These are phyloP conservation scores for Griposia aprilina DNA, from an alignment of 2,888 invertebrate genomes.

Conservation along the genomic window DNA sequence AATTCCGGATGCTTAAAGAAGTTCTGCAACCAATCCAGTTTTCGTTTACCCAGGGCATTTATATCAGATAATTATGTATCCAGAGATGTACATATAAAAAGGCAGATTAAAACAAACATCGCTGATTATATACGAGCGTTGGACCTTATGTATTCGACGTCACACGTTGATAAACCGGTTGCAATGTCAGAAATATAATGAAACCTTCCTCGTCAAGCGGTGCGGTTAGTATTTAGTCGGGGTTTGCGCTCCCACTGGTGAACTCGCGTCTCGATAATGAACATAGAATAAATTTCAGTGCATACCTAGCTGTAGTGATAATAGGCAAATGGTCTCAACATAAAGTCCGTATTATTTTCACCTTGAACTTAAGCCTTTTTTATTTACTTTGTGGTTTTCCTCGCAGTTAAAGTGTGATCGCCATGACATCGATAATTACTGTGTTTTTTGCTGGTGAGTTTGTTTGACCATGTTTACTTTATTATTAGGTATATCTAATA, in stretches of 20 bases:
- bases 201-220: constrained; percentile 62
- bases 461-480: constrained; percentile 51
- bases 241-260: constrained; percentile 59
- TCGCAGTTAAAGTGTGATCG: constrained; percentile 73
- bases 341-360: constrained; percentile 63
- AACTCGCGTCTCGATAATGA: constrained; percentile 64
- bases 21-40: neutral
- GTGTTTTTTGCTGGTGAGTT: constrained; percentile 85
- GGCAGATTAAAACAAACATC: constrained; percentile 39
- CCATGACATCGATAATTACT: constrained; percentile 79
- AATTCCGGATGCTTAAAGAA: neutral
- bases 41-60: neutral
- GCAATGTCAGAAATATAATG: constrained; percentile 58
- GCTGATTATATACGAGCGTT: constrained; percentile 32
- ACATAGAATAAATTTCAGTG: constrained; percentile 56
- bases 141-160: constrained; percentile 56
- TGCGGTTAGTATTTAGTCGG: constrained; percentile 68
- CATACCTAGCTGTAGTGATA: constrained; percentile 55
- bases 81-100: constrained; percentile 14
- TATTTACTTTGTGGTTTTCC: constrained; percentile 77
- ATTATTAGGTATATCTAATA: constrained; percentile 14
- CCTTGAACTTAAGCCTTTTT: constrained; percentile 75
- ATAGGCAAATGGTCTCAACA: constrained; percentile 64
- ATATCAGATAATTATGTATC: neutral
- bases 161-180: constrained; percentile 74